phyloP scores from a whole-genome alignment of 92 coral and sea anemone genomes.

The Zoanthus solanderi region DNA sequence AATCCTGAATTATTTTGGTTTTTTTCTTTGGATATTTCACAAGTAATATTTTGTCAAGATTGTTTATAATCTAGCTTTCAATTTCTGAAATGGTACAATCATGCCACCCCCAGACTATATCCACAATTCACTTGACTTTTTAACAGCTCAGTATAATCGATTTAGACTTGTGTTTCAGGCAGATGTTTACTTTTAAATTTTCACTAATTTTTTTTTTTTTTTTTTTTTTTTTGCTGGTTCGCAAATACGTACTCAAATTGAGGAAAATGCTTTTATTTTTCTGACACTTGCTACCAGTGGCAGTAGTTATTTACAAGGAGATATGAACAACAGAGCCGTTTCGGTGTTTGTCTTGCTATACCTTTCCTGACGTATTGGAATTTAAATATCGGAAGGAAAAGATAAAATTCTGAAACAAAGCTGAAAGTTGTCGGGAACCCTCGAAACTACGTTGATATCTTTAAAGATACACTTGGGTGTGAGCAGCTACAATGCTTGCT shows the following conservation, averaged over 20 bases:
- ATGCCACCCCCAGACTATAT: not conserved
- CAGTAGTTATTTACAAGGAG: no score
- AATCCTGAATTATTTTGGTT: not conserved
- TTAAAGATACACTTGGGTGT: not conserved
- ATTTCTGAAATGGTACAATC: not conserved
- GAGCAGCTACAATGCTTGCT: not conserved
- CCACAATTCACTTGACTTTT: not conserved
- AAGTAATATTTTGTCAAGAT: conserved; percentile 4
- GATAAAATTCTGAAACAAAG: not conserved
- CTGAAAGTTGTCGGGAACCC: not conserved
- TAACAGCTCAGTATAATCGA: not conserved
- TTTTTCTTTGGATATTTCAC: not conserved
- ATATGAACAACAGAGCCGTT: no score
- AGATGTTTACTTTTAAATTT: conserved; percentile 26
- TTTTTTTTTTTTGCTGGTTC: not conserved
- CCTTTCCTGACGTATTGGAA: no score
- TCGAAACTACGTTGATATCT: not conserved
- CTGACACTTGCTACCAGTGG: no score
- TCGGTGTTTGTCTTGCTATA: no score
- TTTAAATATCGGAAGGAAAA: no score
- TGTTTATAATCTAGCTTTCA: not conserved
- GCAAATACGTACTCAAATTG: not conserved
- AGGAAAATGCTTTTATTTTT: not conserved
- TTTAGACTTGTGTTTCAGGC: conserved; percentile 13
- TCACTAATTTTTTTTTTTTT: not conserved